Conservation (phyloP, 1,140 invertebrate species). For the Eciton burchellii region DNA sequence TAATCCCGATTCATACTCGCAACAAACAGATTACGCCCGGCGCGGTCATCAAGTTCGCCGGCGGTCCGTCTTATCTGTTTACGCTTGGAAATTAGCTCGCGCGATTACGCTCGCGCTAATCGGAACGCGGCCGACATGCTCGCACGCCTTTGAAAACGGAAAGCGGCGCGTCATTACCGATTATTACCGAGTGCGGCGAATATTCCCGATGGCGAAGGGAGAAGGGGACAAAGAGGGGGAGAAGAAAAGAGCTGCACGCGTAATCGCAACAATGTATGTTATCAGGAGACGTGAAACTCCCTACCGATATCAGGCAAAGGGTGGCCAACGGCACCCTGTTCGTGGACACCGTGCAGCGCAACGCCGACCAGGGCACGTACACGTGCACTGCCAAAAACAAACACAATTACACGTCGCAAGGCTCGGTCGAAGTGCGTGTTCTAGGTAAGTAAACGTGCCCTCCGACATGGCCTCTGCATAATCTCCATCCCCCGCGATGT, state of each 20-base stretch:
- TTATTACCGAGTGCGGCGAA: slow-evolving; percentile 3
- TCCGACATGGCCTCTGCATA: slow-evolving; percentile 31
- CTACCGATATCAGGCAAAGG: slow-evolving; percentile 90
- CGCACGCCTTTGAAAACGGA: not conserved
- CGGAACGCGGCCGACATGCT: not conserved
- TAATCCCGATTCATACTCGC: not conserved
- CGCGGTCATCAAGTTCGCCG: no score
- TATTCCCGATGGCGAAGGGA: not conserved
- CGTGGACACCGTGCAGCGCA: slow-evolving; percentile 88
- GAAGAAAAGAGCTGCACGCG: not conserved
- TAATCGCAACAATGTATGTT: slow-evolving; percentile 42
- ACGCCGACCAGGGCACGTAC: slow-evolving; percentile 89
- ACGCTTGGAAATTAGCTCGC: slow-evolving; percentile 11
- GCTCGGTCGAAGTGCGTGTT: slow-evolving; percentile 86
- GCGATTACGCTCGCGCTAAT: not conserved
- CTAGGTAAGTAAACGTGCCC: slow-evolving; percentile 84
- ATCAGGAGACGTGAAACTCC: slow-evolving; percentile 87
- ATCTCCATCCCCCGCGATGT: slow-evolving; percentile 35
- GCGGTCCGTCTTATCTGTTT: slow-evolving; percentile 8
- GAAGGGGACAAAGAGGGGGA: no score
- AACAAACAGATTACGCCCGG: not conserved
- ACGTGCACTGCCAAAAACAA: slow-evolving; percentile 89
- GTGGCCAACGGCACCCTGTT: slow-evolving; percentile 89
- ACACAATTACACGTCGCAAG: slow-evolving; percentile 87
- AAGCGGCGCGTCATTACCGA: not conserved